Evolutionary conservation across 2,797 vertebrate genomes (phyloP).

Genomic region (Muraenolepis orangiensis): DNA sequence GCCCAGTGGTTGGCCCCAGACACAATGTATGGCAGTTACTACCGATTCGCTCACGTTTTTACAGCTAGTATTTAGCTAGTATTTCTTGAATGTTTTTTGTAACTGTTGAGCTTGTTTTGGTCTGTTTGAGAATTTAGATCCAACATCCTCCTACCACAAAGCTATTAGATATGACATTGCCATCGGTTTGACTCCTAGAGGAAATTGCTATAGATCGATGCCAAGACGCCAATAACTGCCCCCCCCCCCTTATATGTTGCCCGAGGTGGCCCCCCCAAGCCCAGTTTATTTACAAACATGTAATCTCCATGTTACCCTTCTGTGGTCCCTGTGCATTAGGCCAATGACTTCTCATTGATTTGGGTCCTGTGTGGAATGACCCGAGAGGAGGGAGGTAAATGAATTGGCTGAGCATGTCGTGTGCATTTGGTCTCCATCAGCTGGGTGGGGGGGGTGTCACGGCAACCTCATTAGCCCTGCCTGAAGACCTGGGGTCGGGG

Average conservation of each 20-base stretch:
- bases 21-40: not conserved
- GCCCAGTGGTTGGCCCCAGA: not conserved
- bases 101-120: not conserved
- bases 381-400: conserved; percentile 54
- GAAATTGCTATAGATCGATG: conserved; percentile 56
- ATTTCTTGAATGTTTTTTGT: not conserved
- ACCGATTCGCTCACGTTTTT: not conserved
- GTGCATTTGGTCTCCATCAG: conserved; percentile 61
- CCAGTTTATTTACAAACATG: conserved; percentile 49
- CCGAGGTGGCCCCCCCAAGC: conserved; percentile 15
- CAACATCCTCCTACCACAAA: conserved; percentile 19
- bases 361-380: conserved; percentile 34
- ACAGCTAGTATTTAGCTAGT: too few relatives aligned
- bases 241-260: not conserved
- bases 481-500: conserved; percentile 49
- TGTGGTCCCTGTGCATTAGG: conserved; percentile 52
- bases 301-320: conserved; percentile 27
- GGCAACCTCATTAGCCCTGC: conserved; percentile 61
- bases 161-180: conserved; percentile 45
- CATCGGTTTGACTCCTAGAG: conserved; percentile 35
- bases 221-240: conserved; percentile 38
- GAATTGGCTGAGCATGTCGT: conserved; percentile 62
- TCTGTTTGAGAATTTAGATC: conserved; percentile 16
- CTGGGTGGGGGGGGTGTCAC: conserved; percentile 16
- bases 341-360: conserved; percentile 66